Evolutionary conservation across 1,140 invertebrate genomes (phyloP).

Genomic region (Philopotamus ludificatus): DNA sequence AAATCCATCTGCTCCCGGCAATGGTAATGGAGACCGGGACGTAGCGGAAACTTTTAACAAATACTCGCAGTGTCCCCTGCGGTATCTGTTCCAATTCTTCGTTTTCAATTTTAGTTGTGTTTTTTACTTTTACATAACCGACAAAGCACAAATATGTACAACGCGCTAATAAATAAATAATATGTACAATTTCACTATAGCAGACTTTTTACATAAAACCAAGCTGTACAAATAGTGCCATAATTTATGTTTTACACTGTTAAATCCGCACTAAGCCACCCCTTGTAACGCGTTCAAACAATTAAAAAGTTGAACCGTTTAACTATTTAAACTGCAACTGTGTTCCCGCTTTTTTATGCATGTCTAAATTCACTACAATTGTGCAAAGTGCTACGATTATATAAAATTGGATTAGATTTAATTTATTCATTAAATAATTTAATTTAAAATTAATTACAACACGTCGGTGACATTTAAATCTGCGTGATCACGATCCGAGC

Average conservation of each 20-base stretch:
- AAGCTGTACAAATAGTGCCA: not conserved
- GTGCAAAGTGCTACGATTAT: not conserved
- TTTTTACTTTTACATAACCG: not conserved
- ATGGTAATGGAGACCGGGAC: constrained; percentile 23
- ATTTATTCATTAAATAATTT: not conserved
- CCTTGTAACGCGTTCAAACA: not conserved
- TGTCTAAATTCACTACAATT: not conserved
- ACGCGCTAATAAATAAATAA: not conserved
- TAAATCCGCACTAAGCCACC: not conserved
- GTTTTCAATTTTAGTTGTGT: not conserved
- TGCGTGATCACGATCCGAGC: not conserved
- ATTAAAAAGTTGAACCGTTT: not conserved
- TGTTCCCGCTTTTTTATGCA: not conserved
- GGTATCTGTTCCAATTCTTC: not conserved
- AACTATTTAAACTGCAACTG: not conserved
- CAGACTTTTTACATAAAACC: not conserved
- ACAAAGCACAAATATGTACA: not conserved
- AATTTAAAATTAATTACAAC: not conserved
- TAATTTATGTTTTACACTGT: not conserved
- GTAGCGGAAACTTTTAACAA: constrained; percentile 20
- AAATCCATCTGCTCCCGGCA: constrained; percentile 29
- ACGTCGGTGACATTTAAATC: not conserved
- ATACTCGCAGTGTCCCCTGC: constrained; percentile 7
- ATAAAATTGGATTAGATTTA: not conserved
- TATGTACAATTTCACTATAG: not conserved